Evolutionary conservation across 2,888 invertebrate species (phyloP), one percentile per base, ranked within the genome.

Genomic region (Trissoscelio sp.): DNA sequence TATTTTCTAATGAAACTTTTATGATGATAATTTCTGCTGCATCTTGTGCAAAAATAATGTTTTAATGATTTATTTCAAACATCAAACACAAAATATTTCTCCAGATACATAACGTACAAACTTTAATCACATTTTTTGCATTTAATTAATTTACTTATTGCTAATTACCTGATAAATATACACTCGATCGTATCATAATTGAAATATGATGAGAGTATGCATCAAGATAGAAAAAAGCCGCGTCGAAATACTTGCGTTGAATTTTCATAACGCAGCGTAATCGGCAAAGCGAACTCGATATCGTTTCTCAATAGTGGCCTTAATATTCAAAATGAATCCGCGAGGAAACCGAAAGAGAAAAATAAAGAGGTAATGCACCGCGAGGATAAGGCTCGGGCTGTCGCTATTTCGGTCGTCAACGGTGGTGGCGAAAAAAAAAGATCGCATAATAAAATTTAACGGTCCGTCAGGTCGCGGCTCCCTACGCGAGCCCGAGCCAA

Each of bases 391-490:
- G 75, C 34, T 44, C 34, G 7, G 44, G 5, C 34, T 46, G 51
- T 37, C 28, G 69, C 67, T 64, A 55, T 62, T 67, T 64, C 67
- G 77, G 64, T 73, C 57, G 80, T 60, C 64, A 81, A 79, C 81
- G 74, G 67, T 67, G 42, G 16, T 4, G 3, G 28, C 3, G 24
- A 24, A 6, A 24, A 77, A 80, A 85, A 85, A 81, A 81, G 81
- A 83, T 85, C 84, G 83, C 85, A 86, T 87, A 87, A 89, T 89
- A 88, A 88, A 89, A 88, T 88, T 89, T 88, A 89, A 88, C 88
- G 89, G 86, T 87, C 86, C 85, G 87, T 88, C 89, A 89, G 86
- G 51, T 69, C 80, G 84, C 66, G 83, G 74, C 62, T 82, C 79
- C 78, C 81, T 78, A 46, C 57, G 62, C 53, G 53, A 57, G 46